A percentile compares a stretch with the other conserved stretches of the same genome.
phyloP scores from a whole-genome alignment of 2,888 invertebrate species.

The Dolichopus griseipennis region DNA sequence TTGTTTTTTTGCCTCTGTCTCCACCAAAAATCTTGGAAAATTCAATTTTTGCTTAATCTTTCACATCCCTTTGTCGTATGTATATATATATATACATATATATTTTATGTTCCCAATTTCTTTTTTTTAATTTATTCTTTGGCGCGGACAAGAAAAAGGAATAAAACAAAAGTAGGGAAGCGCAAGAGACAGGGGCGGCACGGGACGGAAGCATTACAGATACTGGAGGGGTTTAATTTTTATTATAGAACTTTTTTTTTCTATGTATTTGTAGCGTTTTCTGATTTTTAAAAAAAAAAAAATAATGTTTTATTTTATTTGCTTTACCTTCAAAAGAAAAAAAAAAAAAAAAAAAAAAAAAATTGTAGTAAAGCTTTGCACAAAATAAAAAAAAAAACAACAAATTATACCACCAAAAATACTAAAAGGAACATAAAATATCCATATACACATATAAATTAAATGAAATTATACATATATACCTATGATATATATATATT shows the following conservation, averaged over 20 bases:
- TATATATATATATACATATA: neutral
- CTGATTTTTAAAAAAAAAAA: neutral
- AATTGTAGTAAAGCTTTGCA: neutral
- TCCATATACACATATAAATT: neutral
- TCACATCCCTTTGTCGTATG: neutral
- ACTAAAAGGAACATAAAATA: neutral
- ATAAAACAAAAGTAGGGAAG: too few relatives aligned
- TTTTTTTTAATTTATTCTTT: neutral
- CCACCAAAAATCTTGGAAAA: neutral
- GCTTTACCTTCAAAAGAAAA: neutral
- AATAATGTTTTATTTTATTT: constrained; percentile 4
- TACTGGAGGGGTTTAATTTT: neutral
- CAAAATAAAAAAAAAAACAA: too few relatives aligned
- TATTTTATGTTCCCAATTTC: too few relatives aligned
- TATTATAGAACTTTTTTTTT: neutral
- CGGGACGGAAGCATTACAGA: too few relatives aligned
- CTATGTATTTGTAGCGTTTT: neutral
- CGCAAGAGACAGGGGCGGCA: too few relatives aligned
- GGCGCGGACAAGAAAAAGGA: too few relatives aligned
- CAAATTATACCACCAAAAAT: neutral
- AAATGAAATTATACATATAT: too few relatives aligned
- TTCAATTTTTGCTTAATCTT: constrained; percentile 5
- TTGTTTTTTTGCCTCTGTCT: neutral
- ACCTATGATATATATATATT: too few relatives aligned
- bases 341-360: neutral